A percentile compares a stretch with the other conserved stretches of the same genome.
Conservation (phyloP, 1,140 invertebrate species). For the Triops cancriformis region DNA sequence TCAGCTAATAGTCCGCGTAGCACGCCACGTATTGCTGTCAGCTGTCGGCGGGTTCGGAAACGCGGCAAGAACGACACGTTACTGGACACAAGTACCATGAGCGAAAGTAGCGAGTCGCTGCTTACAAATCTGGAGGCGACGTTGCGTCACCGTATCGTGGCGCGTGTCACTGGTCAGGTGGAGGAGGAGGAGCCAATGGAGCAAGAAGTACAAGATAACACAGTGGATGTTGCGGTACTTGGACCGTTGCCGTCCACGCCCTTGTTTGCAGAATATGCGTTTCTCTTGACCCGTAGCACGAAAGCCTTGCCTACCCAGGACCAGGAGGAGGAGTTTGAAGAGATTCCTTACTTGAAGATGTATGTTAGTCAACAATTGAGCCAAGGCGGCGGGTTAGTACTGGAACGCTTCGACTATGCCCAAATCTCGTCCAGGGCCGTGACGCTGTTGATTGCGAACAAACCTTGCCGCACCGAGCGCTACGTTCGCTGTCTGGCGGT, state of each 20-base stretch:
- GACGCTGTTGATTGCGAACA: conserved; percentile 19
- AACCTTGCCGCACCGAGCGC: conserved; percentile 24
- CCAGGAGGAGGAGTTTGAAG: not conserved
- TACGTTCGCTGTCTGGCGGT: conserved; percentile 25
- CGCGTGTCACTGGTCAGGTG: not conserved
- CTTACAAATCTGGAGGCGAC: not conserved
- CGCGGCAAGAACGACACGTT: conserved; percentile 20
- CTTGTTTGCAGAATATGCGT: conserved; percentile 22
- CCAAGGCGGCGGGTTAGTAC: conserved; percentile 22
- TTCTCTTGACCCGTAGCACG: conserved; percentile 18
- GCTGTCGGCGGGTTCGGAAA: not conserved
- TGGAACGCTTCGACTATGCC: conserved; percentile 21
- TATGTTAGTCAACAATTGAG: conserved; percentile 2
- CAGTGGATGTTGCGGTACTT: not conserved
- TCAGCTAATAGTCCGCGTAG: not conserved
- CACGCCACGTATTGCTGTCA: not conserved
- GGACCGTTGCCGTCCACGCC: not conserved
- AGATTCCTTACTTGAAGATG: conserved; percentile 15
- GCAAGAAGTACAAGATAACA: not conserved
- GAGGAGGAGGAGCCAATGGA: not conserved
- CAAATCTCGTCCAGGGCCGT: conserved; percentile 2
- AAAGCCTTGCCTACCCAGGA: conserved; percentile 12
- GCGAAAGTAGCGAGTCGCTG: conserved; percentile 17
- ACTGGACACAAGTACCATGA: conserved; percentile 25
- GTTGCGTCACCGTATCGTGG: not conserved